Evolutionary conservation across 2,113 vertebrate genomes (phyloP).

Genomic region (Tupaia tana): DNA sequence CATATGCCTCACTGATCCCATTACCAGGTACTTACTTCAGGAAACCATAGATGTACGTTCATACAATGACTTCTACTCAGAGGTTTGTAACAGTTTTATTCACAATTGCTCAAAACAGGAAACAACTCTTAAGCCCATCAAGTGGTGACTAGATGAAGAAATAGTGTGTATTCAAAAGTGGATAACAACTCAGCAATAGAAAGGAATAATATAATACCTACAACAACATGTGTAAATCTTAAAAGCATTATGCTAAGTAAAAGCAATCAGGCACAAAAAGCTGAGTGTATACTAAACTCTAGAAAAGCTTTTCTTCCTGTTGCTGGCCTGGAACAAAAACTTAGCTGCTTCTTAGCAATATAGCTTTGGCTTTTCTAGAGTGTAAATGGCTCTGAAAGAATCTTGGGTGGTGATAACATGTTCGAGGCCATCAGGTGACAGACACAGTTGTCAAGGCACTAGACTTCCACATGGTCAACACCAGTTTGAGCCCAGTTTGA

Average conservation of each 20-base stretch:
- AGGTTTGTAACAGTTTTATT: not conserved
- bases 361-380: too few relatives aligned
- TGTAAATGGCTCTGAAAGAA: not conserved
- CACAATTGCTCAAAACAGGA: not conserved
- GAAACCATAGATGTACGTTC: not conserved
- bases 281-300: not conserved
- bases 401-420: not conserved
- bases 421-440: too few relatives aligned
- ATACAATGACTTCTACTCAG: not conserved
- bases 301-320: not conserved
- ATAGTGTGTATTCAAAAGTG: not conserved
- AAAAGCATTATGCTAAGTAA: not conserved
- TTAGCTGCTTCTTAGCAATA: too few relatives aligned
- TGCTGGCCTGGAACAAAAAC: too few relatives aligned
- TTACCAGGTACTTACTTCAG: not conserved
- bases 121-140: not conserved
- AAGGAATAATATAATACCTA: not conserved
- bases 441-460: too few relatives aligned
- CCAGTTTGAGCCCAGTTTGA: too few relatives aligned
- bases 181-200: not conserved
- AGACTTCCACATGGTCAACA: too few relatives aligned
- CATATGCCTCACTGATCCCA: not conserved
- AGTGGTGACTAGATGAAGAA: not conserved
- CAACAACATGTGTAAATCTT: not conserved
- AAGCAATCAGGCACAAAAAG: conserved; percentile 23